These are phyloP conservation scores for Melikaiella ostensackeni DNA, from an alignment of 2,888 invertebrate genomes.

Conservation along the genomic window DNA sequence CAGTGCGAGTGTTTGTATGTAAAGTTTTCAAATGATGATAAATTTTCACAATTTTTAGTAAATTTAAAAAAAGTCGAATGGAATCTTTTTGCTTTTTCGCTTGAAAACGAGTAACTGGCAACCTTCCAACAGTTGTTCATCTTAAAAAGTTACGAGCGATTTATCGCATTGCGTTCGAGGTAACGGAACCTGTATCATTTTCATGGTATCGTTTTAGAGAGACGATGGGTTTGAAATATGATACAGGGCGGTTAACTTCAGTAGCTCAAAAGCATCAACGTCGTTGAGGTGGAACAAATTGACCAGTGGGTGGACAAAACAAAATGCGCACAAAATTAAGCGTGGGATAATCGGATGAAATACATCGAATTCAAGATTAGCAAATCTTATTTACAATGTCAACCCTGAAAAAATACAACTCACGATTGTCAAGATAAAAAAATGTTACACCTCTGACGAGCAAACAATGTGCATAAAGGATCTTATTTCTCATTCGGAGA, in stretches of 20 bases:
- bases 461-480: neutral
- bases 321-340: conserved; percentile 30
- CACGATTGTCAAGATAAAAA: neutral
- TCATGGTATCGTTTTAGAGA: conserved; percentile 26
- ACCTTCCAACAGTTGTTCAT: conserved; percentile 33
- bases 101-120: conserved; percentile 21
- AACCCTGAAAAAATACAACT: neutral
- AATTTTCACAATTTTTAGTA: neutral
- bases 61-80: neutral
- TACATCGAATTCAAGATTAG: neutral
- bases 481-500: neutral
- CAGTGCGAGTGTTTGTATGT: neutral
- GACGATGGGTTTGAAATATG: conserved; percentile 33
- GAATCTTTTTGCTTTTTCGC: neutral
- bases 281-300: conserved; percentile 29
- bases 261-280: conserved; percentile 35
- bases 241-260: conserved; percentile 24
- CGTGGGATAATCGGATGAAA: conserved; percentile 27
- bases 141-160: conserved; percentile 16
- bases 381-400: neutral
- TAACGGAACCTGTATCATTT: neutral
- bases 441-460: neutral
- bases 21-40: neutral
- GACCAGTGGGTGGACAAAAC: conserved; percentile 32
- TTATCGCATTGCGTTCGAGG: conserved; percentile 19